Evolutionary conservation across 2,113 vertebrate species (phyloP).

Genomic region (Cyprinodon variegatus): DNA sequence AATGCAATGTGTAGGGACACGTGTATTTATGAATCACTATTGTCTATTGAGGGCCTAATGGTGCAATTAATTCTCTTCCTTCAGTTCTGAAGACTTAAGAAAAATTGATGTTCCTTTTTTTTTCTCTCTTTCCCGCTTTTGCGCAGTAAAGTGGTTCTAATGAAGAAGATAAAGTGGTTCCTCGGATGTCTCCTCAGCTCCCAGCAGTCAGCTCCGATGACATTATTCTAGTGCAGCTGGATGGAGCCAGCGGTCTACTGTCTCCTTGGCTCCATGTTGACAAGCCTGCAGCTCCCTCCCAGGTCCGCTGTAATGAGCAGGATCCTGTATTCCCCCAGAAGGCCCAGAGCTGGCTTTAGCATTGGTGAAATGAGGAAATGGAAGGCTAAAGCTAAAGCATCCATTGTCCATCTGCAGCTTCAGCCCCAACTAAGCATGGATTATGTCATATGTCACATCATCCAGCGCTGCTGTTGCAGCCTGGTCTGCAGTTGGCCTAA

Average conservation of each 20-base stretch:
- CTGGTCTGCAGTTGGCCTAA: constrained; percentile 40
- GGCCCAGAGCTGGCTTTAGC: constrained; percentile 41
- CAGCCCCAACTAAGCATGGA: constrained; percentile 52
- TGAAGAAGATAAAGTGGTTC: constrained; percentile 95
- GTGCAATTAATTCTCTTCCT: constrained; percentile 97
- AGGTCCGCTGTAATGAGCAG: constrained; percentile 90
- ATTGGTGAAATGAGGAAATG: constrained; percentile 31
- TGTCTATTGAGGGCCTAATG: constrained; percentile 94
- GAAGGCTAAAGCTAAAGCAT: constrained; percentile 23
- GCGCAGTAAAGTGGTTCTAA: constrained; percentile 92
- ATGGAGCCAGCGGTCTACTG: constrained; percentile 31
- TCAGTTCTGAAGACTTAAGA: constrained; percentile 96
- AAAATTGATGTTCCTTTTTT: constrained; percentile 90
- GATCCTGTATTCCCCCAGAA: constrained; percentile 79
- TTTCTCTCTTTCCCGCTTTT: constrained; percentile 31
- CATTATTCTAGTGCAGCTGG: constrained; percentile 84
- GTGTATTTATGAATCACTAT: constrained; percentile 90
- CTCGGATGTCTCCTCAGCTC: constrained; percentile 88
- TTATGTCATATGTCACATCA: constrained; percentile 70
- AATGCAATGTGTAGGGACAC: constrained; percentile 90
- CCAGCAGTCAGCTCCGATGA: constrained; percentile 90
- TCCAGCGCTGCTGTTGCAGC: constrained; percentile 33
- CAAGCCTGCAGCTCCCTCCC: constrained; percentile 82
- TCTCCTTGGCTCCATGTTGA: constrained; percentile 51
- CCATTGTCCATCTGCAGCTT: constrained; percentile 41